phyloP scores from a whole-genome alignment of 1,140 invertebrate species.

The Hypothenemus hampei region DNA sequence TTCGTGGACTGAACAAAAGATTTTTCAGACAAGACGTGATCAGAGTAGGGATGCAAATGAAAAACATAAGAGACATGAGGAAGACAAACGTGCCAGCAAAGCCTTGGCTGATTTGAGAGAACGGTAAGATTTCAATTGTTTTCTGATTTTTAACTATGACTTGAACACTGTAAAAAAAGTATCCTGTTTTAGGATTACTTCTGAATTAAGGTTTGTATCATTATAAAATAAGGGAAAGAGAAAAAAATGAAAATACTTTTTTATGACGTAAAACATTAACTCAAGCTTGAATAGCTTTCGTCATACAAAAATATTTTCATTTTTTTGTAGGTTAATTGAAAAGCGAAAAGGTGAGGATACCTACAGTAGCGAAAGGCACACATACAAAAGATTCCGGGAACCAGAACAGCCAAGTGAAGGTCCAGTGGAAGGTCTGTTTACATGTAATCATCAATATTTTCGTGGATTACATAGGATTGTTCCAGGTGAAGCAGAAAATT shows the following conservation, averaged over 20 bases:
- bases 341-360: constrained; percentile 51
- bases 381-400: constrained; percentile 37
- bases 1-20: no score
- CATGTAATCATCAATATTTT: neutral
- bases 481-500: constrained; percentile 47
- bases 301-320: constrained; percentile 18
- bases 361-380: constrained; percentile 18
- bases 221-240: no score
- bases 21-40: constrained; percentile 17
- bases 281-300: neutral
- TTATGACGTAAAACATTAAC: constrained; percentile 10
- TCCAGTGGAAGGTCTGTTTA: constrained; percentile 32
- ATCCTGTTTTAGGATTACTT: constrained; percentile 16
- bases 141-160: neutral
- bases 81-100: constrained; percentile 45
- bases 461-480: neutral
- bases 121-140: constrained; percentile 38
- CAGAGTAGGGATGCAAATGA: constrained; percentile 34
- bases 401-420: constrained; percentile 36
- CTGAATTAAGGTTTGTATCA: constrained; percentile 23
- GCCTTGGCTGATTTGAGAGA: constrained; percentile 68
- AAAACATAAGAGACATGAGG: constrained; percentile 52
- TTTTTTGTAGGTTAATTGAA: constrained; percentile 48
- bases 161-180: neutral
- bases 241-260: constrained; percentile 16